Conservation (phyloP, 1,140 invertebrate species). For the Homarus americanus region DNA sequence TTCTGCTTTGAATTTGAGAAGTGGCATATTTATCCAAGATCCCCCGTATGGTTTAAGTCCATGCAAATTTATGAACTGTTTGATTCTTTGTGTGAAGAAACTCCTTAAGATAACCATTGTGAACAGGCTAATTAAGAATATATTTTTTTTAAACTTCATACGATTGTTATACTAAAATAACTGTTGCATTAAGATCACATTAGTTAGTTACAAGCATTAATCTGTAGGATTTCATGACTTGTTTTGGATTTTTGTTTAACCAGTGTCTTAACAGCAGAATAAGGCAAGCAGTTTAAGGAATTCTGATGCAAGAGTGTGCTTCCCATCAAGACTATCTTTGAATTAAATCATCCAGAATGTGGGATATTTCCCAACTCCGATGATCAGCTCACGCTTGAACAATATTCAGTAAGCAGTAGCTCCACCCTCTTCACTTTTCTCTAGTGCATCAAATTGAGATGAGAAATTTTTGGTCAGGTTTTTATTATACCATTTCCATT, state of each 20-base stretch:
- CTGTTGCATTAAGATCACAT: background rate
- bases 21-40: background rate
- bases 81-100: too few species aligned
- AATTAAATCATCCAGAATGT: conserved; percentile 17
- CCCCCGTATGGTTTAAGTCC: background rate
- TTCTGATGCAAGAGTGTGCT: conserved; percentile 16
- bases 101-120: too few species aligned
- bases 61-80: too few species aligned
- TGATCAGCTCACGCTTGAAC: conserved; percentile 7
- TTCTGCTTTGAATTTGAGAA: background rate
- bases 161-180: background rate
- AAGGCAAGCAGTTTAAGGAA: conserved; percentile 11
- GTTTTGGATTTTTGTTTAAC: conserved; percentile 11
- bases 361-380: conserved; percentile 17
- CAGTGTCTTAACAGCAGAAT: conserved; percentile 13
- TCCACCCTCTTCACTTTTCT: background rate
- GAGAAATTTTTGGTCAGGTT: background rate
- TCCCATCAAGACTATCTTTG: conserved; percentile 1
- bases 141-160: background rate
- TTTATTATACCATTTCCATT: background rate
- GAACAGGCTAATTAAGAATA: too few species aligned
- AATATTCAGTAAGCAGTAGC: conserved; percentile 30
- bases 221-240: conserved; percentile 1
- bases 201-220: background rate
- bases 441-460: background rate